Base-by-base conservation (phyloP, 2,797 vertebrate genomes). In the Toxotes lorentzi region DNA sequence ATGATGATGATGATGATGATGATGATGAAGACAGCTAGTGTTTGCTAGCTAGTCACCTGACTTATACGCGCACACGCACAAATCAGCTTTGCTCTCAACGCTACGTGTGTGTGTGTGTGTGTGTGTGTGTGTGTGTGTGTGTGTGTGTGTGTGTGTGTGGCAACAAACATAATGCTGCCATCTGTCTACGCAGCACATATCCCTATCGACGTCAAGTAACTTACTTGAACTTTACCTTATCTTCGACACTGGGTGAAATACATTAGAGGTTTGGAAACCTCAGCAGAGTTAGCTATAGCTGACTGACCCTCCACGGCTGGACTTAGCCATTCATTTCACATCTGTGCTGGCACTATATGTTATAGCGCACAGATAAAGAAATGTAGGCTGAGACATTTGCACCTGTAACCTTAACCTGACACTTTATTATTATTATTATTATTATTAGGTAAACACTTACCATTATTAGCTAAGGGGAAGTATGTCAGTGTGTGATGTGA, bases 41-140 rank as follows among this genome's bases (percentile, higher is more conserved):
- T 76, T 60, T 70, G 87, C 78, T 88, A 89, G 86, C 84, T 79
- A 60, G 82, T 87, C 81, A 87, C 85, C 83, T 84, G 85, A 91
- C 81, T 67, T 41, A 19, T 61, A 77, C 73, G 70, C 45, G 70
- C 51, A 78, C 61, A 70, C 75, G 43, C 40, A 76, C 87, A 88
- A 82, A 87, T 84, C 91, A 81, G 89, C 91, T 91, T 91, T 86
- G 2, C 67, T 60, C 19, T 65, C 8, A 53, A 19, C 30, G 41
- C 34, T 53, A 10, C 47, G 34, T 67, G 27, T 73, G 30, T 47
- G 59, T 47, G 35, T n/a, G 34, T 67, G 27, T 73, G 34, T 67
- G 27, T 73, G 34, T 67, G 27, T 73, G 34, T 67, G 27, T 73
- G 34, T 67, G 27, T 73, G 34, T 67, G 27, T 73, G 34, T 67